Evolutionary conservation across 2,888 invertebrate genomes (phyloP).

Genomic region (Tiphia femorata): DNA sequence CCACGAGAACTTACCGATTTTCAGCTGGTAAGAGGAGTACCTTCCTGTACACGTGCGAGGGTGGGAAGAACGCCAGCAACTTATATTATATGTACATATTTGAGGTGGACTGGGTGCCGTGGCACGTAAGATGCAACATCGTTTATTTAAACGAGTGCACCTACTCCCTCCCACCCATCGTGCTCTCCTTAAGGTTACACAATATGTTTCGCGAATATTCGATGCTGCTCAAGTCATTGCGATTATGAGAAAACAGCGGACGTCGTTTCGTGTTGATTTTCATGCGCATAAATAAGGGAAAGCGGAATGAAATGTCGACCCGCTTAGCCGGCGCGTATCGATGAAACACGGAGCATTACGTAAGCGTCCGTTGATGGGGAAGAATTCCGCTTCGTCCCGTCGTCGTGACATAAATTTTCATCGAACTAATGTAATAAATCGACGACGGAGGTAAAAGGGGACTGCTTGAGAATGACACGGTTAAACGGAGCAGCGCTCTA

Average conservation of each 20-base stretch:
- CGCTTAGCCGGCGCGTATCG: slow-evolving; percentile 6
- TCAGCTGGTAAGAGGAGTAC: not conserved
- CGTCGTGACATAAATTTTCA: too few species aligned
- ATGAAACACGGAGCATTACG: slow-evolving; percentile 33
- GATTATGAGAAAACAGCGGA: slow-evolving; percentile 40
- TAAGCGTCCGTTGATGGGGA: too few species aligned
- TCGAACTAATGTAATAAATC: too few species aligned
- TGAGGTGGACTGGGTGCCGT: too few species aligned
- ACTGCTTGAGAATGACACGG: too few species aligned
- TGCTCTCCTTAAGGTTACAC: too few species aligned
- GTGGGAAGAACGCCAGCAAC: not conserved
- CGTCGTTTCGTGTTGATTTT: slow-evolving; percentile 42
- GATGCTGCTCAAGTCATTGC: slow-evolving; percentile 28
- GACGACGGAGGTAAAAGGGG: too few species aligned
- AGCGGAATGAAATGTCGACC: slow-evolving; percentile 17
- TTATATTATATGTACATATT: not conserved
- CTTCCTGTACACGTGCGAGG: not conserved
- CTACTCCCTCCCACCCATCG: not conserved
- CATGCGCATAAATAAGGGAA: slow-evolving; percentile 45
- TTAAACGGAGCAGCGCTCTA: too few species aligned
- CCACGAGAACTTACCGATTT: too few species aligned
- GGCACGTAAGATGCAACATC: too few species aligned
- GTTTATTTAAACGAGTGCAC: slow-evolving; percentile 6
- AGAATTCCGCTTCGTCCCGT: too few species aligned
- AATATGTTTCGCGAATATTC: slow-evolving; percentile 5